Conservation (phyloP, 2,797 vertebrate species). For the Phataginus tricuspis region DNA sequence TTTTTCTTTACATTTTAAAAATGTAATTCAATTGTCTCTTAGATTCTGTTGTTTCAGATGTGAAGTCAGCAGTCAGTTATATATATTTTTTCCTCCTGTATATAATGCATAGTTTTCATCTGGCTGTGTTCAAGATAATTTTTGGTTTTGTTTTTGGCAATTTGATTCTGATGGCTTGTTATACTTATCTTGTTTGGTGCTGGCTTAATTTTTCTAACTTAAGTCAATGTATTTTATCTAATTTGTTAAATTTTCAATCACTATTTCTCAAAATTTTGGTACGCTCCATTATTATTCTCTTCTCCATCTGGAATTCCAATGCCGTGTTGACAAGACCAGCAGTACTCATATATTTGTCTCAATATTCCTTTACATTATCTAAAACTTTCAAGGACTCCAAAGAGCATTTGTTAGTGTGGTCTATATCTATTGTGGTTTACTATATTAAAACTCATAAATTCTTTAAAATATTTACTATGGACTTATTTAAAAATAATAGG, state of each 20-base stretch:
- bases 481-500: background rate
- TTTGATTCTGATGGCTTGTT: background rate
- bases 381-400: background rate
- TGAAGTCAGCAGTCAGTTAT: background rate
- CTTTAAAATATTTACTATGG: background rate
- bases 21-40: background rate
- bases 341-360: no score
- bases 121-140: background rate
- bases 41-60: background rate
- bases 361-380: background rate
- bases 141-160: constrained; percentile 4
- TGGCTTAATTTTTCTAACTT: background rate
- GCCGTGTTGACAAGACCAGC: background rate
- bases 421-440: background rate
- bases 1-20: background rate
- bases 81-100: background rate
- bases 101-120: background rate
- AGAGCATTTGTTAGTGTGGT: background rate
- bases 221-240: background rate
- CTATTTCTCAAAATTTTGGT: background rate
- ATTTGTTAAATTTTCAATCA: background rate
- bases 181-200: background rate
- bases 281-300: background rate
- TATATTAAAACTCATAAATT: background rate
- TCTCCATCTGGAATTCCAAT: background rate